phyloP scores from a whole-genome alignment of 2,888 invertebrate genomes.

The Heliothis peltigera region DNA sequence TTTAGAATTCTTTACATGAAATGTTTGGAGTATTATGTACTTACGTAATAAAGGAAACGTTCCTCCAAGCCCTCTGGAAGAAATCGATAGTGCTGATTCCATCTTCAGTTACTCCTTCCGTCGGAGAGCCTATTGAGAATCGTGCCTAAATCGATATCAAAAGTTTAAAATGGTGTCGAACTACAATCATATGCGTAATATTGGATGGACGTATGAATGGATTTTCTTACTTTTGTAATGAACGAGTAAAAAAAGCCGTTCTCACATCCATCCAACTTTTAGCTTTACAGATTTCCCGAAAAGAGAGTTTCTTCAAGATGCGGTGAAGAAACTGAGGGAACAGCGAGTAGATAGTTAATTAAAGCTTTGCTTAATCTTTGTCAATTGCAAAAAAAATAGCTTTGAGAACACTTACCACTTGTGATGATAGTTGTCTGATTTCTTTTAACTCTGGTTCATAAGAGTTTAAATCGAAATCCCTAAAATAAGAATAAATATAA shows the following conservation, averaged over 20 bases:
- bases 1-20: neutral
- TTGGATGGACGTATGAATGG: too few species aligned
- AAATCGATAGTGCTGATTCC: constrained; percentile 61
- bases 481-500: constrained; percentile 49
- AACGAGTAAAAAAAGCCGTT: too few species aligned
- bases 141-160: constrained; percentile 49
- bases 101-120: constrained; percentile 5
- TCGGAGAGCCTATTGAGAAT: constrained; percentile 39
- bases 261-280: too few species aligned
- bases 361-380: too few species aligned
- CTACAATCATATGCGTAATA: too few species aligned
- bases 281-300: too few species aligned
- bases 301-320: too few species aligned
- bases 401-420: constrained; percentile 65
- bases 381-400: too few species aligned
- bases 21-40: neutral
- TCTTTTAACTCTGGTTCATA: constrained; percentile 73
- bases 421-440: constrained; percentile 54
- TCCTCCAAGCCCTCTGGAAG: constrained; percentile 63
- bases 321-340: too few species aligned
- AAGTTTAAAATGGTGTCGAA: too few species aligned
- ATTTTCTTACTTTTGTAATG: too few species aligned
- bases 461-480: constrained; percentile 73
- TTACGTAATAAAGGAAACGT: constrained; percentile 44
- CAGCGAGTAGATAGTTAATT: too few species aligned